Evolutionary conservation across 2,113 vertebrate genomes (phyloP), one percentile per base, ranked within the genome.

Genomic region (Rhea pennata): DNA sequence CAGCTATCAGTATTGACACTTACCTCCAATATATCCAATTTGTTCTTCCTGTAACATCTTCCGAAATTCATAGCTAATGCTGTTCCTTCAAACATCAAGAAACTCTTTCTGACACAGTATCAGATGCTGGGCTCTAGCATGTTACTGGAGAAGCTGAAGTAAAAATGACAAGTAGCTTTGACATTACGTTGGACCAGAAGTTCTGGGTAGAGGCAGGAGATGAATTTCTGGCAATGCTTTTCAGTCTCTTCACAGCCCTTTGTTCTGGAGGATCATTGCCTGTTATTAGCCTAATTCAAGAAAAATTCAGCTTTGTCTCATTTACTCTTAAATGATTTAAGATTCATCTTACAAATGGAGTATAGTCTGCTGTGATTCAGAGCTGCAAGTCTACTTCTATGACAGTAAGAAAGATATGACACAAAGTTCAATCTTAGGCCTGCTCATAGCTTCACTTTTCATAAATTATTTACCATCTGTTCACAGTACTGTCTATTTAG

Each of bases 391-490:
- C 95, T 92, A 24, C 87, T 64, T 83, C 87, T 92, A 46, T 71
- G 91, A 95, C 92, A 96, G 74, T 72, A 95, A 72, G 86, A 93
- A 88, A 88, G 84, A 95, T 74, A 80, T 50, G 96, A 94, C 94
- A 96, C 2, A 1, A 85, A 95, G 88, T 94, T 97, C 93, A 94
- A 84, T 92, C 95, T 95, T 17, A 50, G 95, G 86, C 86, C 88
- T 89, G 81, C 91, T 94, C 92, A 78, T 48, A 77, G 91, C 91
- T 92, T 90, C 90, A 91, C 84, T 96, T 95, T 91, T 95, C 0
- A 10, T 92, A 82, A 93, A 95, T 97, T 96, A 96, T 97, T 96
- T 96, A 94, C 95, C 95, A 96, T 96, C 95, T 96, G 94, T 95
- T 97, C 95, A 82, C 88, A 96, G 94, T 33, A 87, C 90, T 92